Conservation (phyloP, 2,797 vertebrate species). For the Eremophila alpestris region DNA sequence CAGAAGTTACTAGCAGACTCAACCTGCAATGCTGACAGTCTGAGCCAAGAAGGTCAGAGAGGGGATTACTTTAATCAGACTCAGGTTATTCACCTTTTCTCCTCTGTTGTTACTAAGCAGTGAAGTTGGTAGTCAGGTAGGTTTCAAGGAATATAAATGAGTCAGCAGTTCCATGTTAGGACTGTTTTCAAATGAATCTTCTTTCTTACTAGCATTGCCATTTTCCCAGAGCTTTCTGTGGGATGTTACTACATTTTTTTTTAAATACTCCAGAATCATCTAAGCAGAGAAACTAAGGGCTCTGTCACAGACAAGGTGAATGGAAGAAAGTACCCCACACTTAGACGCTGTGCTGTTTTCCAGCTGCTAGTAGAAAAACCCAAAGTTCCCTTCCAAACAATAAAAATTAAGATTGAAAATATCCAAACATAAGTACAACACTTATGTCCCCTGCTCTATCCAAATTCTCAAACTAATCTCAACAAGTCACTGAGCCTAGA, state of each 20-base stretch:
- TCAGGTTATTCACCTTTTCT: slow-evolving; percentile 1
- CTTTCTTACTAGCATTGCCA: neutral
- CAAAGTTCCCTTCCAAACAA: neutral
- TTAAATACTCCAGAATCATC: neutral
- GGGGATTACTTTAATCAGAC: neutral
- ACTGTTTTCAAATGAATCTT: neutral
- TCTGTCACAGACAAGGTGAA: neutral
- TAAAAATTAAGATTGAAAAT: neutral
- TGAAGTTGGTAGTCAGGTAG: neutral
- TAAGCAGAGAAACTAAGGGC: neutral
- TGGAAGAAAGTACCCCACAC: neutral
- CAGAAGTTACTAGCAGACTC: neutral
- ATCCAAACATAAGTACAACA: neutral
- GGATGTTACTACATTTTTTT: neutral
- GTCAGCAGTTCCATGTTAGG: neutral
- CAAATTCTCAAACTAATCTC: neutral
- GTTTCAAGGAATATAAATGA: neutral
- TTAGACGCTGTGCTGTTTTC: neutral
- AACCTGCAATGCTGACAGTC: neutral
- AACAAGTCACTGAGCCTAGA: neutral
- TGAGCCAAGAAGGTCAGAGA: neutral
- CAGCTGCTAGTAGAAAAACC: neutral
- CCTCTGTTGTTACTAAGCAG: neutral
- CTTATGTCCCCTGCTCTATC: neutral
- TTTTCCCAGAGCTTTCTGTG: neutral